A percentile compares a stretch with the other conserved stretches of the same genome.
Conservation (phyloP, 2,888 invertebrate genomes). For the Leptura quadrifasciata region DNA sequence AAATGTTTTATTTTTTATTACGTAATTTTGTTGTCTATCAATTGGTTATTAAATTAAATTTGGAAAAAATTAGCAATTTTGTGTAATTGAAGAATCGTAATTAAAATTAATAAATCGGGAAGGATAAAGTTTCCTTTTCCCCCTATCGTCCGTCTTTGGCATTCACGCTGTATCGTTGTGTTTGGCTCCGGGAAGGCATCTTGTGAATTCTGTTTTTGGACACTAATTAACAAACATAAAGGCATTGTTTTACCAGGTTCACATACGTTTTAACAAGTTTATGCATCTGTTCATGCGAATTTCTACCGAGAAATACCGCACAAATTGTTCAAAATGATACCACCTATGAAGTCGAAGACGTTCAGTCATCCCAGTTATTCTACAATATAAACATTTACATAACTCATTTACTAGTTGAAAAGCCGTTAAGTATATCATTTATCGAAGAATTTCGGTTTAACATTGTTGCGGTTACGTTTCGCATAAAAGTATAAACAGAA, state of each 20-base stretch:
- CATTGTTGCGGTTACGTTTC: not conserved
- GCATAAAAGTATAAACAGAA: not conserved
- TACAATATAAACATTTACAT: conserved; percentile 33
- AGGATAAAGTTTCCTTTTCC: not conserved
- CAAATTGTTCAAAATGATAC: conserved; percentile 52
- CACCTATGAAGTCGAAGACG: conserved; percentile 49
- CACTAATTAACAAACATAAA: conserved; percentile 72
- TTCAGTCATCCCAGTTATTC: conserved; percentile 41
- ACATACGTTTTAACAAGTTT: conserved; percentile 65
- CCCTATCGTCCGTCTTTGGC: not conserved
- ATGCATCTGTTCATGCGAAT: conserved; percentile 62
- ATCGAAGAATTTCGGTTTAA: not conserved
- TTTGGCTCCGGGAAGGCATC: conserved; percentile 60
- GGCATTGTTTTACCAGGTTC: conserved; percentile 68
- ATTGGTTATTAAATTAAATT: too few species aligned
- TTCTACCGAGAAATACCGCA: conserved; percentile 56
- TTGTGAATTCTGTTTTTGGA: conserved; percentile 69
- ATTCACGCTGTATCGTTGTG: conserved; percentile 6
- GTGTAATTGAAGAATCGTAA: too few species aligned
- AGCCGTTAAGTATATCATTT: not conserved
- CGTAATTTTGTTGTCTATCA: too few species aligned
- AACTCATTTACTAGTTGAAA: conserved; percentile 4
- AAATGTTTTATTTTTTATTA: too few species aligned
- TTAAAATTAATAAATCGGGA: too few species aligned
- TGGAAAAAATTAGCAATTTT: too few species aligned